phyloP scores from a whole-genome alignment of 2,113 vertebrate species.

The Aegithalos caudatus region DNA sequence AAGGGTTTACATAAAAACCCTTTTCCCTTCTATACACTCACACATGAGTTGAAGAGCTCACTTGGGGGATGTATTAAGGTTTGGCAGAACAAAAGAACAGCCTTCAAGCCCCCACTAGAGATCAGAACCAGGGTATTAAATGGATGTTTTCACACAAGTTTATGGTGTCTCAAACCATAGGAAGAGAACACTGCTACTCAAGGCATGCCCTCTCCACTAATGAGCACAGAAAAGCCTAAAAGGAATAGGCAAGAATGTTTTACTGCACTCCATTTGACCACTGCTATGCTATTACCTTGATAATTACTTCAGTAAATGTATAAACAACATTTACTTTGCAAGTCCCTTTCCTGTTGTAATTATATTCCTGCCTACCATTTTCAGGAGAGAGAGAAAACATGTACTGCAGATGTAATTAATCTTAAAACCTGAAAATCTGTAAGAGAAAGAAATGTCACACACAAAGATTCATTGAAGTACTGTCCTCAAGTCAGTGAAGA shows the following conservation, averaged over 20 bases:
- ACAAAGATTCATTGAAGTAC: not conserved
- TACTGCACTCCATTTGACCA: rapidly evolving
- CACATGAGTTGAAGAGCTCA: not conserved
- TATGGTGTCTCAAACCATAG: not conserved
- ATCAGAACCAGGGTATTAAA: not conserved
- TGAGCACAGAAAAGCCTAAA: not conserved
- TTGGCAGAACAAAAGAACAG: not conserved
- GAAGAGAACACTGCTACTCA: not conserved
- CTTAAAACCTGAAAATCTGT: not conserved
- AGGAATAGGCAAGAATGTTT: not conserved
- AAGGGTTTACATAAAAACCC: not conserved
- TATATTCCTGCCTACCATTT: not conserved
- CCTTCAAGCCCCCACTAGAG: not conserved
- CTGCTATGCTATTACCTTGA: not conserved
- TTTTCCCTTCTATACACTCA: not conserved
- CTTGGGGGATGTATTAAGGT: not conserved
- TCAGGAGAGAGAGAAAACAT: not conserved
- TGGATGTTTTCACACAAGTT: not conserved
- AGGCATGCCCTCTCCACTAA: not conserved
- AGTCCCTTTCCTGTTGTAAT: not conserved
- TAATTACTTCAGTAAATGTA: not conserved
- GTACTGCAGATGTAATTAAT: not conserved
- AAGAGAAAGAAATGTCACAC: not conserved
- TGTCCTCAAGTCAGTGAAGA: not conserved
- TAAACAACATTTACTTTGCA: not conserved